Evolutionary conservation across 2,888 invertebrate species (phyloP).

Genomic region (Dolichopus griseipennis): DNA sequence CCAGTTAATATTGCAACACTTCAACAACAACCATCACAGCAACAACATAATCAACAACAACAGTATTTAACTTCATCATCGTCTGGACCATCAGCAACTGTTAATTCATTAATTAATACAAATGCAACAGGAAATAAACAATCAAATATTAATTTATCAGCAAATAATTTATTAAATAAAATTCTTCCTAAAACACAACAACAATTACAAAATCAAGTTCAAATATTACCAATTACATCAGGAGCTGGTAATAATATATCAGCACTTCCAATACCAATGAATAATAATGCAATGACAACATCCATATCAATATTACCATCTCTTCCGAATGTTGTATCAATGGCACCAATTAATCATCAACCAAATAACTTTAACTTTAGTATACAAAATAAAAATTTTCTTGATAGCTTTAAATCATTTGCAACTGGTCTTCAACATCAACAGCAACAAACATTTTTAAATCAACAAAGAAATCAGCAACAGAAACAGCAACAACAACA

Average conservation of each 20-base stretch:
- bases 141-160: slow-evolving; percentile 12
- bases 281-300: slow-evolving; percentile 7
- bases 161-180: slow-evolving; percentile 27
- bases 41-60: too few relatives aligned
- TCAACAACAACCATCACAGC: slow-evolving; percentile 16
- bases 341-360: slow-evolving; percentile 7
- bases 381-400: slow-evolving; percentile 1
- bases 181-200: slow-evolving; percentile 9
- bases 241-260: background rate
- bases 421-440: slow-evolving; percentile 14
- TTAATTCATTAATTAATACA: background rate
- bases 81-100: background rate
- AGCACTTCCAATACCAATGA: slow-evolving; percentile 2
- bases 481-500: slow-evolving; percentile 23
- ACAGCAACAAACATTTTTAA: slow-evolving; percentile 24
- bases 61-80: background rate
- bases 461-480: slow-evolving; percentile 13
- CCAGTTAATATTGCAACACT: slow-evolving; percentile 2
- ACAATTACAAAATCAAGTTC: slow-evolving; percentile 7
- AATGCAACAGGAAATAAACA: background rate
- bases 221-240: slow-evolving; percentile 9
- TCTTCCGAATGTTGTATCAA: slow-evolving; percentile 8
- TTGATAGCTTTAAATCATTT: slow-evolving; percentile 1
- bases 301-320: slow-evolving; percentile 5
- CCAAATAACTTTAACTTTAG: background rate